Evolutionary conservation across 1,140 invertebrate genomes (phyloP), one percentile per base, ranked within the genome.

Genomic region (Ceratosolen solmsi): DNA sequence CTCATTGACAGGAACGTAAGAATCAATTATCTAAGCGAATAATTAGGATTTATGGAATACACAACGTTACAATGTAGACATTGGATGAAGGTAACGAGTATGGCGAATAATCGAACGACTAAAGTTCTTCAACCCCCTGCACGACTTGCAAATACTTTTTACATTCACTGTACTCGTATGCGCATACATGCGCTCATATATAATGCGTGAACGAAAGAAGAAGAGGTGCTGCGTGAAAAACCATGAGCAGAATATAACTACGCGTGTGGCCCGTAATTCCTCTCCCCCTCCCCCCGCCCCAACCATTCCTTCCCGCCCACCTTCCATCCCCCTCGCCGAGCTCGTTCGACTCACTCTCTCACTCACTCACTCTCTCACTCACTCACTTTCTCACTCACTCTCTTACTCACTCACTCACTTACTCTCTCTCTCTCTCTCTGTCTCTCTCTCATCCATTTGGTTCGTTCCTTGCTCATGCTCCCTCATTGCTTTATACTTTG

Each of bases 211-310:
- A n/a, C 25, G 30, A 20, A 27, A 33, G 65, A 65, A 27, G 11
- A 41, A 79, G 68, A 58, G 51, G 38, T 22, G 38, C 79, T 82
- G 72, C 51, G 75, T 82, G 84, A 86, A 86, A 85, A 86, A 86
- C 54, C 78, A 75, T 70, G 81, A 83, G 76, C 41, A 74, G 72
- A 79, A 77, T 68, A 70, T n/a, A n/a, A n/a, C 84, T 80, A 75
- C 70, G 82, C 82, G 82, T 85, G 83, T 85, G 85, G 84, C 80
- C 83, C 41, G 65, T 25, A 51, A 73, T 80, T 73, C 46, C 38
- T n/a, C 78, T 46, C 41, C 25, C 54, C 41, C 27, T 51, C 17
- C 5, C 51, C 17, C 63, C 38, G 72, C 30, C 76, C 49, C 58
- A 51, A 68, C 17, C 56, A 68, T 33, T 54, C 58, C 8, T 36